Evolutionary conservation across 2,113 vertebrate species (phyloP).

Genomic region (Lamprotornis superbus): DNA sequence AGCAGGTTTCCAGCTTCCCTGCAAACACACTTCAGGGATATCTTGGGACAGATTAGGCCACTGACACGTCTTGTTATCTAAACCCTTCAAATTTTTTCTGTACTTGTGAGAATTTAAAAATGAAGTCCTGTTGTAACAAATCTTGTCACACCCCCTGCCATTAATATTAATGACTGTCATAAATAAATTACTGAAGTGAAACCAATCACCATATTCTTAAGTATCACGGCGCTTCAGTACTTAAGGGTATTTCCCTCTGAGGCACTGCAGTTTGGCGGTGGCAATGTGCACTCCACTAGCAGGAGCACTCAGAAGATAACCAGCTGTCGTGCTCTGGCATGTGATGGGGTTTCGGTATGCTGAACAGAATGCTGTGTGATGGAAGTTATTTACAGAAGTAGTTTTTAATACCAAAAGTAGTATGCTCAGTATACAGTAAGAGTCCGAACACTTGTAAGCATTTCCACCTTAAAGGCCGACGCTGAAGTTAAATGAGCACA

Average conservation of each 20-base stretch:
- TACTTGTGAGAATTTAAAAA: not conserved
- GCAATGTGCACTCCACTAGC: not conserved
- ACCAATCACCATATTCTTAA: not conserved
- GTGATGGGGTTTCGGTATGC: conserved; percentile 21
- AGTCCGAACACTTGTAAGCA: conserved; percentile 41
- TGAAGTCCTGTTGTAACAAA: not conserved
- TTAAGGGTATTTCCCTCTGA: conserved; percentile 9
- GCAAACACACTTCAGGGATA: not conserved
- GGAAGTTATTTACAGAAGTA: conserved; percentile 50
- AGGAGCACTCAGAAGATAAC: conserved; percentile 12
- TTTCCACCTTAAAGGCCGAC: conserved; percentile 51
- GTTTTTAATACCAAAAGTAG: conserved; percentile 57
- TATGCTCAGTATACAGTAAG: conserved; percentile 50
- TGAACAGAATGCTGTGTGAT: conserved; percentile 53
- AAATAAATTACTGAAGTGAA: conserved; percentile 14
- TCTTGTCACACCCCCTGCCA: not conserved
- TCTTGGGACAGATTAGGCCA: not conserved
- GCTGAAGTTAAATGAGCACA: conserved; percentile 29
- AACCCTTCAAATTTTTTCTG: not conserved
- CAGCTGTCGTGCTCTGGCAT: conserved; percentile 53
- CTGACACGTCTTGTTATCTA: not conserved
- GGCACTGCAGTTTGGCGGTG: conserved; percentile 46
- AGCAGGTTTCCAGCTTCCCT: not conserved
- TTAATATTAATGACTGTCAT: not conserved
- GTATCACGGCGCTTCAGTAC: not conserved